A percentile compares a stretch with the other conserved stretches of the same genome.
Evolutionary conservation across 2,797 vertebrate species (phyloP).

Genomic region (Fistularia tabacaria): DNA sequence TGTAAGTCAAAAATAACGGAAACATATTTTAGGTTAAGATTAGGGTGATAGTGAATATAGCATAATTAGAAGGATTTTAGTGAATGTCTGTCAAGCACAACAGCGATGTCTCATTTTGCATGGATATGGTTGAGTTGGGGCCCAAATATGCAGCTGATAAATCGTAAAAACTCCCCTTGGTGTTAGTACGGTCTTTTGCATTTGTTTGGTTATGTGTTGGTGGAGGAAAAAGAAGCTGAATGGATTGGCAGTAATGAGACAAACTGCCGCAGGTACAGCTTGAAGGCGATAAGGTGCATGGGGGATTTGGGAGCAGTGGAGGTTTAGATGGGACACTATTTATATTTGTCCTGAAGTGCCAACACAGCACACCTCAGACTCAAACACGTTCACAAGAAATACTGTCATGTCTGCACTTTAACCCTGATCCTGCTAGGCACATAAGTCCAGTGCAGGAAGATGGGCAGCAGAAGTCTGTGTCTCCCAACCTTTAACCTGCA

Average conservation of each 20-base stretch:
- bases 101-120: too few relatives aligned
- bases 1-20: too few relatives aligned
- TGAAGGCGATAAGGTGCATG: constrained; percentile 22
- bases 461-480: constrained; percentile 17
- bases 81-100: too few relatives aligned
- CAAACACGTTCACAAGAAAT: constrained; percentile 44
- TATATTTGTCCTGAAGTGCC: constrained; percentile 54
- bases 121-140: too few relatives aligned
- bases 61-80: too few relatives aligned
- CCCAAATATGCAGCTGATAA: too few relatives aligned
- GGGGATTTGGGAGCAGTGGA: constrained; percentile 23
- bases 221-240: constrained; percentile 48
- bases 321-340: constrained; percentile 52
- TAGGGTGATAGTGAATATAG: too few relatives aligned
- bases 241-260: constrained; percentile 61
- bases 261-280: constrained; percentile 61
- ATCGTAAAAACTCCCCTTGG: too few relatives aligned
- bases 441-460: constrained; percentile 17
- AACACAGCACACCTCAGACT: constrained; percentile 62
- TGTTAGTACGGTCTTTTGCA: not conserved
- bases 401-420: constrained; percentile 59
- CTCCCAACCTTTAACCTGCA: not conserved
- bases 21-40: too few relatives aligned
- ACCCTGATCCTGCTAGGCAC: constrained; percentile 27
- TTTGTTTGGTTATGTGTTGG: constrained; percentile 7